These are phyloP conservation scores for Chrysodeixis includens DNA, from an alignment of 2,888 invertebrate genomes.

Conservation along the genomic window DNA sequence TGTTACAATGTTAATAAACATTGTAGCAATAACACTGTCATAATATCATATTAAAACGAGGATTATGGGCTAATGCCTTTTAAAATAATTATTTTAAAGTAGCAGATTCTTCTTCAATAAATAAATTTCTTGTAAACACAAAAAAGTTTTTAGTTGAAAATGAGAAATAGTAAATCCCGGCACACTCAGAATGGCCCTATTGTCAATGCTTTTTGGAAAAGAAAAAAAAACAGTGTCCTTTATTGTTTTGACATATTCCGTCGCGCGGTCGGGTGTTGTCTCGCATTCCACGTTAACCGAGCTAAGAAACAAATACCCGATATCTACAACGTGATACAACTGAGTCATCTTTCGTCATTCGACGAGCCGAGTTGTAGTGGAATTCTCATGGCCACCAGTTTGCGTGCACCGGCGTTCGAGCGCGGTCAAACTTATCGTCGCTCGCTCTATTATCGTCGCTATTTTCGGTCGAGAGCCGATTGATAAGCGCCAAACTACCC, in stretches of 20 bases:
- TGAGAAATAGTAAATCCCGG: conserved; percentile 10
- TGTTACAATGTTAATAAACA: no score
- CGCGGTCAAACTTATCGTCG: conserved; percentile 73
- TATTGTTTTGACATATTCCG: conserved; percentile 45
- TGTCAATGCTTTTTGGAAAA: conserved; percentile 2
- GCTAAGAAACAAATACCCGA: conserved; percentile 72
- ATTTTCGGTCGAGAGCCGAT: conserved; percentile 74
- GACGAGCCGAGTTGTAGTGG: conserved; percentile 68
- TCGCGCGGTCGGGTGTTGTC: conserved; percentile 49
- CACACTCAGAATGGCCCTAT: neutral
- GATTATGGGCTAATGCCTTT: no score
- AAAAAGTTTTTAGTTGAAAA: neutral
- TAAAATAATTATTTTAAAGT: no score
- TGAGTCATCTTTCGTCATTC: conserved; percentile 84
- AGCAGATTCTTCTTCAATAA: no score
- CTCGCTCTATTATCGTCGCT: conserved; percentile 65
- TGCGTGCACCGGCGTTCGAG: conserved; percentile 80
- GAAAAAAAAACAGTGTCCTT: conserved; percentile 26
- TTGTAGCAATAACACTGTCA: no score
- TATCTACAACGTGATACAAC: conserved; percentile 71
- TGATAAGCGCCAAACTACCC: conserved; percentile 71
- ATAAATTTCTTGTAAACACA: no score
- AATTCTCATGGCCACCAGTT: conserved; percentile 79
- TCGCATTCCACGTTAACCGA: conserved; percentile 62
- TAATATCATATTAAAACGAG: no score